These are phyloP conservation scores for Disparrhopalites patrizii DNA, from an alignment of 2,888 invertebrate genomes.

Conservation along the genomic window DNA sequence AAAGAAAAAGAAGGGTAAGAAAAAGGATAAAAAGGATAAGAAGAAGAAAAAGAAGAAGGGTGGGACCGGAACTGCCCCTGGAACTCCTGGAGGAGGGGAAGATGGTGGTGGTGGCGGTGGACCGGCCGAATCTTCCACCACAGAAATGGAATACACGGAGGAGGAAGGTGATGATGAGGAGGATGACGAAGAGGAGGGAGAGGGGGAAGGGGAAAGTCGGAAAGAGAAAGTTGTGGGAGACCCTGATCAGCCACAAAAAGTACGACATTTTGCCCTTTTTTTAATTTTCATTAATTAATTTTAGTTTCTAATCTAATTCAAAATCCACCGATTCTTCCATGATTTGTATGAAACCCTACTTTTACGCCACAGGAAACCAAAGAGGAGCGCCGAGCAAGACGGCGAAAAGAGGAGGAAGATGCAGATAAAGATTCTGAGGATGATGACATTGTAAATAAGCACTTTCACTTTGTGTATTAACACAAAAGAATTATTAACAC, in stretches of 20 bases:
- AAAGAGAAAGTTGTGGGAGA: not conserved
- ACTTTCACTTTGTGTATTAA: too few species aligned
- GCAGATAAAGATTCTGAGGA: conserved; percentile 13
- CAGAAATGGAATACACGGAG: conserved; percentile 8
- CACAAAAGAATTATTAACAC: too few species aligned
- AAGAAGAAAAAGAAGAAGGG: conserved; percentile 20
- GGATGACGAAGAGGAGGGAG: conserved; percentile 17
- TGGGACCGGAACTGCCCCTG: not conserved
- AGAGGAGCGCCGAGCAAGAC: conserved; percentile 31
- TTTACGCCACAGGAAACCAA: conserved; percentile 29
- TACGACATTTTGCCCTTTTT: too few species aligned
- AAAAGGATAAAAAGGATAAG: conserved; percentile 20
- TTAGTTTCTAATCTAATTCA: too few species aligned
- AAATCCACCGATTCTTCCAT: too few species aligned
- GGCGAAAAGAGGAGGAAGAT: conserved; percentile 8
- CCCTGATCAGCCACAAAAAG: too few species aligned
- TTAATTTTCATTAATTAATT: too few species aligned
- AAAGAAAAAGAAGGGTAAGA: conserved; percentile 5
- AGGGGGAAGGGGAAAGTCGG: conserved; percentile 8
- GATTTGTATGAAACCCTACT: not conserved
- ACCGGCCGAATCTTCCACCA: not conserved
- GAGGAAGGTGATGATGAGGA: conserved; percentile 16
- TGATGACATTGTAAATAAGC: conserved; percentile 19
- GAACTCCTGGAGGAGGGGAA: not conserved
- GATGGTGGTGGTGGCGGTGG: not conserved